These are phyloP conservation scores for Pseudotriccus pelzelni DNA, from an alignment of 2,797 vertebrate species.

Conservation along the genomic window DNA sequence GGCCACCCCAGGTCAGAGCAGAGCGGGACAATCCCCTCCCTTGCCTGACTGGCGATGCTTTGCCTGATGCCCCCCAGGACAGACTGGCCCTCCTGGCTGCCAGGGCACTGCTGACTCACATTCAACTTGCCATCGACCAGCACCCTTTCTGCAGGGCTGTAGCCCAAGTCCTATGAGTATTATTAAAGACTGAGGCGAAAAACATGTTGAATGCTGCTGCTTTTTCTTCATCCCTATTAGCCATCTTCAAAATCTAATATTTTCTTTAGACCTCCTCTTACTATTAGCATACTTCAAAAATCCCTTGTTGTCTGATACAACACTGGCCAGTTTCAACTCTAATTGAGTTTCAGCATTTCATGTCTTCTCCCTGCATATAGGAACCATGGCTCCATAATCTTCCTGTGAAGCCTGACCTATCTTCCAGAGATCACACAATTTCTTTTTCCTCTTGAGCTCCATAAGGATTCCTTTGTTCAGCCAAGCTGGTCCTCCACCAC, in stretches of 20 bases:
- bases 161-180: background rate
- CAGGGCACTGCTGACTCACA: background rate
- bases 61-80: background rate
- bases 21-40: background rate
- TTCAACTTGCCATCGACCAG: background rate
- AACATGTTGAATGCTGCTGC: background rate
- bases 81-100: background rate
- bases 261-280: background rate
- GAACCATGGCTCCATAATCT: background rate
- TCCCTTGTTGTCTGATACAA: background rate
- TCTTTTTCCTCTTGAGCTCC: background rate
- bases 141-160: background rate
- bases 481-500: background rate
- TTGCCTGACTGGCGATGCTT: accelerated
- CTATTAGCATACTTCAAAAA: background rate
- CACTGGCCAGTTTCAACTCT: background rate
- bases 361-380: background rate
- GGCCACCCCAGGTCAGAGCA: accelerated
- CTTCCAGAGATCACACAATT: background rate
- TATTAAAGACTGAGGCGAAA: background rate
- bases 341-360: background rate
- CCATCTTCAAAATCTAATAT: background rate
- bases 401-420: background rate
- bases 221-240: background rate
- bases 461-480: background rate